Percentiles rank a stretch among this genome's conserved stretches.
Conservation (phyloP, 2,888 invertebrate genomes). For the Diloba caeruleocephala region DNA sequence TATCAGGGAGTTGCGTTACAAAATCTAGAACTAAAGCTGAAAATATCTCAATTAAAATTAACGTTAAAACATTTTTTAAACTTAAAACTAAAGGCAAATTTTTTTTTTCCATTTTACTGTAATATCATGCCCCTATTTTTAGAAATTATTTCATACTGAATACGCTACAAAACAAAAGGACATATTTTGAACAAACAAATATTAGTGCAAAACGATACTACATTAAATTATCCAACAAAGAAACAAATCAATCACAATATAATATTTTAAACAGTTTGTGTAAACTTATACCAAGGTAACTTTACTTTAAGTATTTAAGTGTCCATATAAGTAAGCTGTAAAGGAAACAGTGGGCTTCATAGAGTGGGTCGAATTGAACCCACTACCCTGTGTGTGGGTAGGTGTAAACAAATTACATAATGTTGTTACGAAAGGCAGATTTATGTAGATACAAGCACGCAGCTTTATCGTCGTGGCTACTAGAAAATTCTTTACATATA, state of each 20-base stretch:
- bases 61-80: too few relatives aligned
- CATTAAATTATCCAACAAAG: not conserved
- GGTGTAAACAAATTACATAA: constrained; percentile 75
- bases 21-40: too few relatives aligned
- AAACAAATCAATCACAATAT: constrained; percentile 18
- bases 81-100: too few relatives aligned
- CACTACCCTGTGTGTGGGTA: constrained; percentile 68
- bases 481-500: constrained; percentile 6
- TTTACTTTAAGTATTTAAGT: constrained; percentile 55
- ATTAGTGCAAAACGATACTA: too few relatives aligned
- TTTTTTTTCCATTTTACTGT: too few relatives aligned
- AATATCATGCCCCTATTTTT: too few relatives aligned
- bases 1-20: too few relatives aligned
- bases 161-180: too few relatives aligned
- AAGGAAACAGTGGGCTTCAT: constrained; percentile 69
- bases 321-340: constrained; percentile 64
- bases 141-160: too few relatives aligned
- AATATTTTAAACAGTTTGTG: constrained; percentile 52
- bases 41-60: too few relatives aligned
- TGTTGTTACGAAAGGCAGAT: constrained; percentile 54
- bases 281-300: constrained; percentile 61
- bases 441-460: constrained; percentile 22
- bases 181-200: too few relatives aligned
- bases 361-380: constrained; percentile 70
- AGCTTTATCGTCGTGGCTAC: constrained; percentile 9